Base-by-base conservation (phyloP, 2,888 invertebrate species). In the Smittia sp. region DNA sequence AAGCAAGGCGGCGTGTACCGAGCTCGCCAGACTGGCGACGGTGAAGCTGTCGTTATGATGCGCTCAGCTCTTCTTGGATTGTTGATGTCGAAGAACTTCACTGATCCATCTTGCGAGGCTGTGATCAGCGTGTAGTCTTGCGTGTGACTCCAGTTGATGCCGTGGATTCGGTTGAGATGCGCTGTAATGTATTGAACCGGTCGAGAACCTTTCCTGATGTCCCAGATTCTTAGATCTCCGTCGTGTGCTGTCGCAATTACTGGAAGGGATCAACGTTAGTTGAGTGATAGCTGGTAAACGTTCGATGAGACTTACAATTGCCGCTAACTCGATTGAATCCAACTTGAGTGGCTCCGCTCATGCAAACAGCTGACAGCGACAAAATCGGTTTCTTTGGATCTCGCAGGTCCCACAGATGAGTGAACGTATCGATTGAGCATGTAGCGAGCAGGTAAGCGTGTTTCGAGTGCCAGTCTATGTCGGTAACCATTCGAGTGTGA, bases 191-290 rank as follows among this genome's bases (percentile, higher is more conserved):
- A 97, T 79, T 95, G 93, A 1, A 95, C 87, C 0, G 97, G 96
- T 72, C 91, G 87, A 67, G 89, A 89, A 75, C 90, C 88, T 84
- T 96, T 96, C 75, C 97, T 86, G 77, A 93, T 91, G 81, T 98
- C 98, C 97, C 97, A 98, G 76, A 98, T 89, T 81, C 96, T 91
- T 1, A 98, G 89, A 82, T 97, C 97, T 1, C 96, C 96, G 80
- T 97, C 96, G 81, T 98, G 97, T 2, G 96, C 93, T 62, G 97
- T 96, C 1, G 97, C 97, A 76, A 98, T 85, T 76, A 94, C n/a
- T n/a, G n/a, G n/a, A n/a, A n/a, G n/a, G n/a, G n/a, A n/a, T n/a
- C n/a, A n/a, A n/a, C n/a, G n/a, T n/a, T n/a, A n/a, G n/a, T n/a
- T n/a, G n/a, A n/a, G n/a, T n/a, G n/a, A n/a, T n/a, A n/a, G n/a